Evolutionary conservation across 2,797 vertebrate genomes (phyloP), one percentile per base, ranked within the genome.

Genomic region (Centroberyx gerrardi): DNA sequence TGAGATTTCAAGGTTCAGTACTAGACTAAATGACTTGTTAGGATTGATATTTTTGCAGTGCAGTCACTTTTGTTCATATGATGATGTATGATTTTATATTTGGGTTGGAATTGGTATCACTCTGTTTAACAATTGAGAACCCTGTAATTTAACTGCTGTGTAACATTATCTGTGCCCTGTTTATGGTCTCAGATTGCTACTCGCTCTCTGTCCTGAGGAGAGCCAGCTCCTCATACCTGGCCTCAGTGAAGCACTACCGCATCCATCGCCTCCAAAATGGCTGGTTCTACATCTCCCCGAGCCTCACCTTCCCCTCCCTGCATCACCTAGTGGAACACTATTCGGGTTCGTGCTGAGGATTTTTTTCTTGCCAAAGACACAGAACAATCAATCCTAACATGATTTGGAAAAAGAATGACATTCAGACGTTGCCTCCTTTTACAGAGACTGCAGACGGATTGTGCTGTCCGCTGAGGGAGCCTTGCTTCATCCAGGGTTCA

Each of bases 241-340:
- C 95, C 76, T 82, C 78, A 0, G 93, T 97, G 67, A 95, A 93
- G 59, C 96, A 97, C 92, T 98, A 96, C 79, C 94, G 93, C 81
- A 96, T 98, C 85, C 80, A 90, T 22, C 55, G 66, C 31, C 88
- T 97, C 48, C 91, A 92, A 5, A 98, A 97, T 0, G 91, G 95
- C 68, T 97, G 96, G 95, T 72, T 97, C 66, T 97, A 96, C 90
- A 96, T 98, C 78, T 94, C 96, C 0, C 94, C 95, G 0, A 13
- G 92, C 1, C 90, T 95, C 78, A 96, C 96, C 44, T 97, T 98
- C 83, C 87, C 95, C 65, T 95, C 94, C 0, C 93, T 98, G 60
- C 93, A 93, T 0, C 90, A 91, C 42, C 87, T 97, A 66, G 96
- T 98, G 78, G 92, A 96, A 13, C 94, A 96, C 85, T 97, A 97